Conservation (phyloP, 2,888 invertebrate genomes). For the Sphinx pinastri region DNA sequence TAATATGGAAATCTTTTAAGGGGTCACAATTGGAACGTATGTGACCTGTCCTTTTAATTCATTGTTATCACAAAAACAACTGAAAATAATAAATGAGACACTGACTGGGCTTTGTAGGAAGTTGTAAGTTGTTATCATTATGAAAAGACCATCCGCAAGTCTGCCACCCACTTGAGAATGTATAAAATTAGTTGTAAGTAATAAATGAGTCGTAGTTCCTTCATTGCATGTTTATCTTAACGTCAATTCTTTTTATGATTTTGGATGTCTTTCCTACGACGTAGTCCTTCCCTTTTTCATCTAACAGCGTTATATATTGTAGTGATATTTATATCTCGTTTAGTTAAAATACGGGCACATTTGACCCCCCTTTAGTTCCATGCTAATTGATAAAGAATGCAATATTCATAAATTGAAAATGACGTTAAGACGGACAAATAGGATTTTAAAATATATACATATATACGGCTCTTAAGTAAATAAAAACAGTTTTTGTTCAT, state of each 20-base stretch:
- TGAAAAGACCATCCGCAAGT: neutral
- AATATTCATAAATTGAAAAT: neutral
- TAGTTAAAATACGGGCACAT: no score
- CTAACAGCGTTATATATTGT: no score
- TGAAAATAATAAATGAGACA: no score
- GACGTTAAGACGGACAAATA: conserved; percentile 9
- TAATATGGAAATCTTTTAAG: no score
- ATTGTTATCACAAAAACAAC: no score
- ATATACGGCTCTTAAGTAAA: conserved; percentile 18
- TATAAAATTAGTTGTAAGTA: conserved; percentile 14
- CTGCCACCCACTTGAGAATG: neutral
- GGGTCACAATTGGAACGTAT: neutral
- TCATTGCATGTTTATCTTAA: neutral
- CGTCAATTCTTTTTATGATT: neutral
- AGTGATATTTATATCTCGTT: no score
- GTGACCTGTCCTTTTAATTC: neutral
- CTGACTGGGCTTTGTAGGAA: neutral
- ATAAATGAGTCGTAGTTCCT: conserved; percentile 16
- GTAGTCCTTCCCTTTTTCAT: no score
- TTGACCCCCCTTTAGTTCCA: no score
- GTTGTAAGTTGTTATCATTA: neutral
- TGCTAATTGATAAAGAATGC: no score
- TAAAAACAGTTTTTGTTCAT: conserved; percentile 8
- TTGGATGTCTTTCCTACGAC: neutral
- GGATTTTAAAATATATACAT: conserved; percentile 13